A percentile compares a stretch with the other conserved stretches of the same genome.
These are phyloP conservation scores for Halictus rubicundus DNA, from an alignment of 1,140 invertebrate species.

Conservation along the genomic window DNA sequence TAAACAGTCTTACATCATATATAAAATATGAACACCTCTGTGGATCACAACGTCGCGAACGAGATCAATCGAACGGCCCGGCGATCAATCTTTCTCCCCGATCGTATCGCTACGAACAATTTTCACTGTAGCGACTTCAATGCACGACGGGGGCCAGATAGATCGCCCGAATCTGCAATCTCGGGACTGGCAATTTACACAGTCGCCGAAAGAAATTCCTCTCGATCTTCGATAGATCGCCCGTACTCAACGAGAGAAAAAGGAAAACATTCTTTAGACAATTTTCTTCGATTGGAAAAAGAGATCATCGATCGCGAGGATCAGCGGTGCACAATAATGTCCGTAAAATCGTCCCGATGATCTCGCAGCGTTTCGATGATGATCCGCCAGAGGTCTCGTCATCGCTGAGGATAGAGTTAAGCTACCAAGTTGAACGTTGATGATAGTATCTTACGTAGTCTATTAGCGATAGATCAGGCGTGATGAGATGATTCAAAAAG, in stretches of 20 bases:
- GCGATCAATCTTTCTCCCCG: slow-evolving; percentile 14
- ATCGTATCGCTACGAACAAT: slow-evolving; percentile 1
- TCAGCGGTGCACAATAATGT: too few species aligned
- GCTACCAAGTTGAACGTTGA: slow-evolving; percentile 29
- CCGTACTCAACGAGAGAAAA: too few species aligned
- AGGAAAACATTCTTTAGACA: too few species aligned
- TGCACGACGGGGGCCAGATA: neutral
- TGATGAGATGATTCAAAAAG: slow-evolving; percentile 63
- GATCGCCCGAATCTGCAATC: slow-evolving; percentile 26
- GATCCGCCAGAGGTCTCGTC: slow-evolving; percentile 17
- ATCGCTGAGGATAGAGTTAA: neutral
- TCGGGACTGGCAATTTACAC: slow-evolving; percentile 1
- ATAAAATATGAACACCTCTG: slow-evolving; percentile 37
- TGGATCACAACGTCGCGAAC: slow-evolving; percentile 28
- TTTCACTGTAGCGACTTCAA: neutral
- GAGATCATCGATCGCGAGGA: too few species aligned
- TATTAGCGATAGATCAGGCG: slow-evolving; percentile 58
- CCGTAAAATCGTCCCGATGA: neutral
- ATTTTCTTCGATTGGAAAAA: too few species aligned
- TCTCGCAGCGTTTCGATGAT: neutral
- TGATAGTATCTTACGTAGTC: slow-evolving; percentile 37
- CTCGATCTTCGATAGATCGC: too few species aligned
- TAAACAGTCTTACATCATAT: slow-evolving; percentile 37
- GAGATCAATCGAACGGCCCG: slow-evolving; percentile 21
- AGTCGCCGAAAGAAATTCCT: too few species aligned